Evolutionary conservation across 2,113 vertebrate species (phyloP), one percentile per base, ranked within the genome.

Genomic region (Ameiurus melas): DNA sequence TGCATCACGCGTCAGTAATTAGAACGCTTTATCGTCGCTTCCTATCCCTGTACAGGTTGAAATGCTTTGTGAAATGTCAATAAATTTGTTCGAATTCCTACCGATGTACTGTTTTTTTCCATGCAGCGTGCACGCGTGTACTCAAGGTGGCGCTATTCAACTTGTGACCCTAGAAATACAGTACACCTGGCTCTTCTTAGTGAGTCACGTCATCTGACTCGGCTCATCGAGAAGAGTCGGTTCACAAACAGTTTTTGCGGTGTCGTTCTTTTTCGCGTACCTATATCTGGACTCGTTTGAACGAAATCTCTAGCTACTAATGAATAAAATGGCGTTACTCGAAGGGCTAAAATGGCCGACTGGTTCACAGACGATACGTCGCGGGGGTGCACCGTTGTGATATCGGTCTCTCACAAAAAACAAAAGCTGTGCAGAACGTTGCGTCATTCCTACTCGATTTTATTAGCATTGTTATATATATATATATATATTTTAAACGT

Each of bases 61-160:
- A 85, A 33, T 33, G 4, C 47, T 70, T 70, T 36, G 27, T 51
- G n/a, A 71, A 70, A 70, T 22, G 66, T 71, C 83, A 85, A 85
- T 85, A 71, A 84, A 85, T n/a, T 64, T 36, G 39, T 84, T 85
- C 19, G 22, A 70, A 53, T 51, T 84, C 51, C 83, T 81, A 57
- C 36, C 5, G 13, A 39, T 39, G 73, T 47, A 2, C 77, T 20
- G 1, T 51, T 53, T 22, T 30, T 57, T n/a, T n/a, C n/a, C 53
- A 2, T 51, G 22, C 75, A 51, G 36, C 39, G 6, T 47, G 43
- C 25, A 0, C 4, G 9, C 55, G 78, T 80, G 79, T 81, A 25
- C 79, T 13, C 19, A 33, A 85, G 83, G n/a, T 71, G 66, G 43
- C 64, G 4, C 83, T 53, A 53, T 58, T 58, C 53, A 33, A 10